These are phyloP conservation scores for Atherinomorus stipes DNA, from an alignment of 2,113 vertebrate genomes.

Conservation along the genomic window DNA sequence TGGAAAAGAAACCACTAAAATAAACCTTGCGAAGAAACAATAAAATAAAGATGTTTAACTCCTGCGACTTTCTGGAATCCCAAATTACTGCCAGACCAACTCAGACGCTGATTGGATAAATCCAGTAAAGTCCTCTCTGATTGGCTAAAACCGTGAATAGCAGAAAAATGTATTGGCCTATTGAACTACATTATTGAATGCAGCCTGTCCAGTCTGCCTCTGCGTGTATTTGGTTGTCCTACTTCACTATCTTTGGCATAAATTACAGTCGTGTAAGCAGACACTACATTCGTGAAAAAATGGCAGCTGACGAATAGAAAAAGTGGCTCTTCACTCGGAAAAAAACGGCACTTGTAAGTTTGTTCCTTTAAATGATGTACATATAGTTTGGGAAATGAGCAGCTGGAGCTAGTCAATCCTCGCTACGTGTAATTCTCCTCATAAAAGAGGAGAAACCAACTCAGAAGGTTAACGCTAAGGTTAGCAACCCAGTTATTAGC, in stretches of 20 bases:
- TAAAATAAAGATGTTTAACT: slow-evolving; percentile 29
- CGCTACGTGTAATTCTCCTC: slow-evolving; percentile 6
- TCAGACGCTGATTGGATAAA: slow-evolving; percentile 50
- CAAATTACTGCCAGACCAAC: neutral
- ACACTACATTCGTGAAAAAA: slow-evolving; percentile 76
- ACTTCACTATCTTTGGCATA: slow-evolving; percentile 61
- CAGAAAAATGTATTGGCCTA: slow-evolving; percentile 23
- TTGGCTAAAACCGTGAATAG: slow-evolving; percentile 25
- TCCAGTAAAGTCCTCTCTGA: neutral
- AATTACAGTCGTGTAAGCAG: slow-evolving; percentile 71
- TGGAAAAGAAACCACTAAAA: neutral
- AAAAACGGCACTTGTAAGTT: slow-evolving; percentile 71
- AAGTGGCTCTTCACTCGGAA: slow-evolving; percentile 66
- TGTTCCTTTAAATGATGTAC: neutral
- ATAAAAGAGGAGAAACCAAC: slow-evolving; percentile 36
- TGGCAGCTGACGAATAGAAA: slow-evolving; percentile 79
- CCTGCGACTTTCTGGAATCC: neutral
- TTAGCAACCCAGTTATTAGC: slow-evolving; percentile 76
- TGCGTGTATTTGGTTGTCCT: neutral
- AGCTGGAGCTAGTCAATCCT: neutral
- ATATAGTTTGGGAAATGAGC: neutral
- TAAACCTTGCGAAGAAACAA: slow-evolving; percentile 16
- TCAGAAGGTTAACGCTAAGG: slow-evolving; percentile 64
- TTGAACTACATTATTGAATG: neutral
- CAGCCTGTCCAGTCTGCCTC: too few relatives aligned